Base-by-base conservation (phyloP, 2,888 invertebrate species). In the Cosmorhoe ocellata region DNA sequence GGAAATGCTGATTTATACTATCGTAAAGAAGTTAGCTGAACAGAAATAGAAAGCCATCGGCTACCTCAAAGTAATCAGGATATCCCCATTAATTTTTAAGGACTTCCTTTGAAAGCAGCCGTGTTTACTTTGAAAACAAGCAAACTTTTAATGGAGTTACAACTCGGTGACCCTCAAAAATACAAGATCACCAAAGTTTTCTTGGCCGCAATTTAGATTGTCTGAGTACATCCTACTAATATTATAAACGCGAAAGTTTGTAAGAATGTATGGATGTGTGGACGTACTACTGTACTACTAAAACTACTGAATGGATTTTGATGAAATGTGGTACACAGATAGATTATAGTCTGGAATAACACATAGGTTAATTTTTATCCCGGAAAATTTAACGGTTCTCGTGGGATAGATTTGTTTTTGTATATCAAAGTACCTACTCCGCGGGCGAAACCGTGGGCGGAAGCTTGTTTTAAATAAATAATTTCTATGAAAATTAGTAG, bases 81-180 rank as follows among this genome's bases (percentile, higher is more conserved):
- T 83, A 80, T 81, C 78, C 76, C 81, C 85, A 85, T 89, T 82
- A 88, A 86, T 88, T 85, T 88, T 89, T 85, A 86, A 85, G 80
- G 79, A 80, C 83, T 85, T 86, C 86, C 87, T 86, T 87, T 85
- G 84, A 85, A 74, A 71, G 72, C 67, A 72, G 72, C 71, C 66
- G 72, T 81, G 79, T 85, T 87, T 84, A 77, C 81, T 83, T 79
- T 71, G 69, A 77, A 84, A 85, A 85, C 84, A 82, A 79, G 82
- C 75, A 79, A 85, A 87, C 80, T 86, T 87, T 87, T 88, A 86
- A 88, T 88, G 84, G 81, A 86, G 81, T 84, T 83, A 86, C 79
- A 78, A 85, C 82, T 81, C 79, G 76, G 81, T 81, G 80, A 83
- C 79, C 81, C 75, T 71, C 64, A 78, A 80, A 72, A 72, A 71